Evolutionary conservation across 1,140 invertebrate species (phyloP), one percentile per base, ranked within the genome.

Genomic region (Cotesia glomerata): DNA sequence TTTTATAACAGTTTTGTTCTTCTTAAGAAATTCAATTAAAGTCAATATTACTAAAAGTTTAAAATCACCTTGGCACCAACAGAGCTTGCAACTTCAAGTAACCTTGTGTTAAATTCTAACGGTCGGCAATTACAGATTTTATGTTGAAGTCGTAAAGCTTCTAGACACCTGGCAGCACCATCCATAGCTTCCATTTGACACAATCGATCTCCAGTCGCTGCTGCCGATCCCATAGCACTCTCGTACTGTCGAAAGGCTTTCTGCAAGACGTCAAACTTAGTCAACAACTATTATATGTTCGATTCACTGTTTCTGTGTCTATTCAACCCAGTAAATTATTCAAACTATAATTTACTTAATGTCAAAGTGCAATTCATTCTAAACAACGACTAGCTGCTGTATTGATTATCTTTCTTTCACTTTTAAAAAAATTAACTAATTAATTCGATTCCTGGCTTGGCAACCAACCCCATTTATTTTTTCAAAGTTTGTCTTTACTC

Each of bases 141-240:
- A 78, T 93, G 92, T 76, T 95, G 93, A 9, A 93, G 82, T 72
- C 94, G 87, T 5, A 95, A 83, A 3, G 91, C 92, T 81, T 95
- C 93, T 39, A 95, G 84, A 77, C 94, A 95, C 36, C 93, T 86
- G 0, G 93, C 94, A 0, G 93, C 93, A 1, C 94, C 94, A 78
- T 95, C 93, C 94, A 95, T 95, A 0, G 93, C 93, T 81, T 95
- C 93, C 93, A 95, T 95, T 81, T 95, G 94, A 54, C 93, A 93
- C 66, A 95, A 88, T 0, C 93, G 89, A 85, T 95, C 94, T 3
- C 93, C 93, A 76, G 94, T 90, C 0, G 91, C 89, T 35, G 93
- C 92, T 0, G 93, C 93, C 0, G 92, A 93, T 1, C 92, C 92
- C 93, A 95, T 94, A 0, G 94, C 93, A 75, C 91, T 91, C 85